Conservation (phyloP, 2,888 invertebrate species). For the Thereva unica region DNA sequence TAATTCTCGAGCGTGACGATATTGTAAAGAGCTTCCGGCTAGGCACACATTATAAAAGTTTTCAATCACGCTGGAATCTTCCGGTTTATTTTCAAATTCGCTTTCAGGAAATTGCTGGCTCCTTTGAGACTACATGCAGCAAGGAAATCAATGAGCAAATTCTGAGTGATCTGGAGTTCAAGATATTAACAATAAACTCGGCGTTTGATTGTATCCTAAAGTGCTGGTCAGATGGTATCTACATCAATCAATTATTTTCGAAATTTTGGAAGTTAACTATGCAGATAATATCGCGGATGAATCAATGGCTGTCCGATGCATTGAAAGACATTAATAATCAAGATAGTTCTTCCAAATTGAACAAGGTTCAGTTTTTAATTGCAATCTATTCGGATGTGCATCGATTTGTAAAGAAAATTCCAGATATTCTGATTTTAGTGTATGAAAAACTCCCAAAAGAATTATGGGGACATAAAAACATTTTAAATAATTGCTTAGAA, state of each 20-base stretch:
- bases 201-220: slow-evolving; percentile 62
- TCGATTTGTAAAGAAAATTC: slow-evolving; percentile 33
- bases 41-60: slow-evolving; percentile 74
- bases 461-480: slow-evolving; percentile 8
- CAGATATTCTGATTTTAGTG: slow-evolving; percentile 26
- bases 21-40: slow-evolving; percentile 64
- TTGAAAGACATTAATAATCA: slow-evolving; percentile 1
- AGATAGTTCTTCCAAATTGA: neutral
- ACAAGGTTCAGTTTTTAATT: slow-evolving; percentile 5
- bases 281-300: slow-evolving; percentile 79
- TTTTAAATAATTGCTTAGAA: slow-evolving; percentile 37
- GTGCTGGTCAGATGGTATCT: slow-evolving; percentile 82
- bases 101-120: slow-evolving; percentile 86
- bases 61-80: slow-evolving; percentile 87
- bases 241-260: slow-evolving; percentile 74
- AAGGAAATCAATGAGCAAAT: neutral
- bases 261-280: slow-evolving; percentile 89
- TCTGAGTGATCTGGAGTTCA: too few species aligned
- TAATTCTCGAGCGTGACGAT: slow-evolving; percentile 63
- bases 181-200: slow-evolving; percentile 47
- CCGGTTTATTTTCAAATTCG: slow-evolving; percentile 93
- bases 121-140: slow-evolving; percentile 40
- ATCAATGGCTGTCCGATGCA: slow-evolving; percentile 66
- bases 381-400: slow-evolving; percentile 37
- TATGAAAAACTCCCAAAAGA: slow-evolving; percentile 31